Evolutionary conservation across 2,113 vertebrate genomes (phyloP).

Genomic region (Myodes glareolus): DNA sequence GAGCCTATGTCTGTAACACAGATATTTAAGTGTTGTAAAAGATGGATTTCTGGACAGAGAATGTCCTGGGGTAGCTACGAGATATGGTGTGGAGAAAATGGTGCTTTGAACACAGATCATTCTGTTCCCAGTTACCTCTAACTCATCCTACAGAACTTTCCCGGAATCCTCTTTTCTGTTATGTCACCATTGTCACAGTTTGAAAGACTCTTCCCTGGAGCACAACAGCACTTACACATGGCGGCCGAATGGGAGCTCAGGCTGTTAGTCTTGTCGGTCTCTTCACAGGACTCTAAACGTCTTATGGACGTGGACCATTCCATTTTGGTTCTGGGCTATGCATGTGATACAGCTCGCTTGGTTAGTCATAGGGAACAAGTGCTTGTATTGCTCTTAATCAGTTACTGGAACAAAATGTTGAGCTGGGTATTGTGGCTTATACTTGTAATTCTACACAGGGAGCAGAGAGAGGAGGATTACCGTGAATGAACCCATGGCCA

Average conservation of each 20-base stretch:
- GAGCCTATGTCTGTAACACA: fast-evolving
- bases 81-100: background rate
- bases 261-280: background rate
- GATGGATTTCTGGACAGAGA: background rate
- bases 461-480: too few relatives aligned
- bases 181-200: background rate
- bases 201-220: background rate
- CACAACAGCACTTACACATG: background rate
- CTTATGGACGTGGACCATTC: background rate
- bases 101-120: background rate
- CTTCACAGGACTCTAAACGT: background rate
- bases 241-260: background rate
- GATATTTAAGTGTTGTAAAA: background rate
- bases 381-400: background rate
- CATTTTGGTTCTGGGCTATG: background rate
- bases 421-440: background rate
- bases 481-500: background rate
- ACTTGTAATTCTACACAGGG: background rate
- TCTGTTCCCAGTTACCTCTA: background rate
- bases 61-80: background rate
- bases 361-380: background rate
- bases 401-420: background rate
- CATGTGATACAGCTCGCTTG: background rate
- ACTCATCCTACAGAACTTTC: background rate
- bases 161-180: background rate